Conservation (phyloP, 2,888 invertebrate species). For the Gisinianus flammeolus region DNA sequence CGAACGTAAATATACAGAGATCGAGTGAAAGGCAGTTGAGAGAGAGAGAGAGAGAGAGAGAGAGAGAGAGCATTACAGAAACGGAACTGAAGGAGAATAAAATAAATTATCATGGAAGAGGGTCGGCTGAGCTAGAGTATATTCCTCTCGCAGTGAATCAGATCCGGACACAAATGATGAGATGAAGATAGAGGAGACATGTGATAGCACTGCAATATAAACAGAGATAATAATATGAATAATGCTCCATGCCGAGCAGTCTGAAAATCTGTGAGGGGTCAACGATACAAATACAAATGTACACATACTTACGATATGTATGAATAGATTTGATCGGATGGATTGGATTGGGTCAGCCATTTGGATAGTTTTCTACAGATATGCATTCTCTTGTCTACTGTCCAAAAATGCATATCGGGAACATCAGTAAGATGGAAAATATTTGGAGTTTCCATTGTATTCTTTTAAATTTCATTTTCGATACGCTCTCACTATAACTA, state of each 20-base stretch:
- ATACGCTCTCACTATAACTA: too few relatives aligned
- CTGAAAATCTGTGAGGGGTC: not conserved
- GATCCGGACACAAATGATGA: conserved; percentile 18
- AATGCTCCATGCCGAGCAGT: not conserved
- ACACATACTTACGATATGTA: too few relatives aligned
- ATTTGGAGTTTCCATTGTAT: too few relatives aligned
- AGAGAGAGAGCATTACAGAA: conserved; percentile 16
- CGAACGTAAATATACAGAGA: not conserved
- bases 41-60: not conserved
- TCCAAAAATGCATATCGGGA: too few relatives aligned
- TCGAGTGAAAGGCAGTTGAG: not conserved
- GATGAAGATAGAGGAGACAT: conserved; percentile 2
- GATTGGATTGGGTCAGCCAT: too few relatives aligned
- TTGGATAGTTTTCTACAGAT: too few relatives aligned
- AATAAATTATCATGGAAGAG: conserved; percentile 39
- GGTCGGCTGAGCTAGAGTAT: not conserved
- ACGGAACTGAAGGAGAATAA: conserved; percentile 44
- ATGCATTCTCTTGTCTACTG: too few relatives aligned
- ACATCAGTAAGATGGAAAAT: too few relatives aligned
- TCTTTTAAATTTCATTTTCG: too few relatives aligned
- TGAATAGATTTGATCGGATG: too few relatives aligned
- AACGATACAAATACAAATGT: not conserved
- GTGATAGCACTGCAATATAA: not conserved
- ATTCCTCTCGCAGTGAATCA: not conserved
- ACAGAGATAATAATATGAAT: not conserved